Percentiles rank a stretch among this genome's conserved stretches.
Evolutionary conservation across 1,140 invertebrate genomes (phyloP).

Genomic region (Kradibia gibbosae): DNA sequence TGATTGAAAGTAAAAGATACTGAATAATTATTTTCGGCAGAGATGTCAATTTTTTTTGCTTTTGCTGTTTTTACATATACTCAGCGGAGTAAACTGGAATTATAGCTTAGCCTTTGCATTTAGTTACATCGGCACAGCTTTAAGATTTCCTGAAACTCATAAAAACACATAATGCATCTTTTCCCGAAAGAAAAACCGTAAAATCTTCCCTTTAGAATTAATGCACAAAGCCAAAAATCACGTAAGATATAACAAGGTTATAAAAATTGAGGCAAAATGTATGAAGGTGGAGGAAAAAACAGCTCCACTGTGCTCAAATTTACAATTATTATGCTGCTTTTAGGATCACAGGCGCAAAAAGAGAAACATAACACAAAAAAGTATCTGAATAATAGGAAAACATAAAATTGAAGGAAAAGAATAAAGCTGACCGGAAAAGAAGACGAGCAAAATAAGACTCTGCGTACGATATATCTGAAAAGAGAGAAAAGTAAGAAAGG

Average conservation of each 20-base stretch:
- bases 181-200: constrained; percentile 7
- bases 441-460: neutral
- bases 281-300: constrained; percentile 16
- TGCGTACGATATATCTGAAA: constrained; percentile 20
- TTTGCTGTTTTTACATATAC: neutral
- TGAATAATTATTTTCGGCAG: neutral
- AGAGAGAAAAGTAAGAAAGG: neutral
- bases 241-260: constrained; percentile 19
- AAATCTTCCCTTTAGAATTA: neutral
- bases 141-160: constrained; percentile 23
- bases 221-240: constrained; percentile 10
- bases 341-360: neutral
- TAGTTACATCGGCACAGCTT: neutral
- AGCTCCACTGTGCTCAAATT: neutral
- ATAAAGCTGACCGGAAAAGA: constrained; percentile 17
- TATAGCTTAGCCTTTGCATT: constrained; percentile 10
- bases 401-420: neutral
- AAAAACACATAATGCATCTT: constrained; percentile 40
- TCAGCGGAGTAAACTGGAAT: neutral
- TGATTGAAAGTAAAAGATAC: neutral
- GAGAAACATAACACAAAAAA: constrained; percentile 1
- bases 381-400: neutral
- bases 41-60: constrained; percentile 14
- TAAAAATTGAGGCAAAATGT: neutral
- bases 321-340: constrained; percentile 28